These are phyloP conservation scores for Branchellion lobata DNA, from an alignment of 2,888 invertebrate species.

Conservation along the genomic window DNA sequence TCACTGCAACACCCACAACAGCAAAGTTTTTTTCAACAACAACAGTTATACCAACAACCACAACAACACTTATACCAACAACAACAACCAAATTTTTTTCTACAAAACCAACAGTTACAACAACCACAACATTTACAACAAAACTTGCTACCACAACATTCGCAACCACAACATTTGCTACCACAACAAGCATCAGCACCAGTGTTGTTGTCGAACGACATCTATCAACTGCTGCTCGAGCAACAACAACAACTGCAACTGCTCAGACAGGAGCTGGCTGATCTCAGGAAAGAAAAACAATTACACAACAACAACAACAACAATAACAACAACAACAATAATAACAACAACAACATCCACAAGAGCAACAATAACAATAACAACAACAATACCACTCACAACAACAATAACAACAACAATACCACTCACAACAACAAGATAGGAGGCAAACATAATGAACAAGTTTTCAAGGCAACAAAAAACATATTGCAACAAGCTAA, in stretches of 20 bases:
- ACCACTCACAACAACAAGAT: not conserved
- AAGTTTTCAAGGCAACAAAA: not conserved
- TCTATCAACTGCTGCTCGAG: not conserved
- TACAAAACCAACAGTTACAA: not conserved
- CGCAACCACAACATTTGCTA: too few relatives aligned
- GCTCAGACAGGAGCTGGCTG: not conserved
- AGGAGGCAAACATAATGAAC: not conserved
- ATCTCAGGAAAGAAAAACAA: not conserved
- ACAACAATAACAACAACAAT: not conserved
- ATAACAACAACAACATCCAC: not conserved
- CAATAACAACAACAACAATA: not conserved
- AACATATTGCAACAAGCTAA: not conserved
- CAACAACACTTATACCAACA: not conserved
- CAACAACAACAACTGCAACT: not conserved
- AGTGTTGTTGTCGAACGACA: not conserved
- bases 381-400: not conserved
- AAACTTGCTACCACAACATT: too few relatives aligned
- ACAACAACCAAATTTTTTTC: constrained; percentile 6
- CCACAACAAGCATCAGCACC: not conserved
- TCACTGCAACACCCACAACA: not conserved
- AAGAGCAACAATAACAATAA: constrained; percentile 5
- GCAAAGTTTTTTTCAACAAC: not conserved
- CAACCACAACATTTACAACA: constrained; percentile 1
- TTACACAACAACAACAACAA: not conserved
- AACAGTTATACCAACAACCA: not conserved